phyloP scores from a whole-genome alignment of 2,113 vertebrate genomes.

The Lepidothrix coronata region DNA sequence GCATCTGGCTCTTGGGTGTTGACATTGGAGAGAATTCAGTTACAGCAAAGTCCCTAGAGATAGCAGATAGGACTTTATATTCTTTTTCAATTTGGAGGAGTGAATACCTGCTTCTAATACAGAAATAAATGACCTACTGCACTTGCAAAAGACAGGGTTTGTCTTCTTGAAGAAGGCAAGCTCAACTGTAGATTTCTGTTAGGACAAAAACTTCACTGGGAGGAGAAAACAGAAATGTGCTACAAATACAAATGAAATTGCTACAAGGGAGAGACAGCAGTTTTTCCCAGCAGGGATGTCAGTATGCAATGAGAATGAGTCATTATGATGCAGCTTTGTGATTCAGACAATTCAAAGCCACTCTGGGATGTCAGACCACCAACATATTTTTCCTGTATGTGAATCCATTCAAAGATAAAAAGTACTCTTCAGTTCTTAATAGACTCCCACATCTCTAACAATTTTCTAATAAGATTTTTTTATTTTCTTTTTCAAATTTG shows the following conservation, averaged over 20 bases:
- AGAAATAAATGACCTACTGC: neutral
- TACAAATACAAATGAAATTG: neutral
- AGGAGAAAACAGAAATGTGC: neutral
- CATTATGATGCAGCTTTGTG: conserved; percentile 28
- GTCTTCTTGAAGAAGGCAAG: neutral
- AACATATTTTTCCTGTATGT: neutral
- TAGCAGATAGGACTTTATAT: neutral
- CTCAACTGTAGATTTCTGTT: neutral
- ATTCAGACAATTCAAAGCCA: conserved; percentile 32
- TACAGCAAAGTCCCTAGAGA: neutral
- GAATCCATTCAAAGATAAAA: neutral
- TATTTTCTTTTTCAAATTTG: neutral
- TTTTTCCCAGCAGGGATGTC: neutral
- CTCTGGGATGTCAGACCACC: neutral
- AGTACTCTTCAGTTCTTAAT: neutral
- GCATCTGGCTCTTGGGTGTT: neutral
- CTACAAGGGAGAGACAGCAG: neutral
- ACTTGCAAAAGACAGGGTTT: neutral
- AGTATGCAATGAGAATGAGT: neutral
- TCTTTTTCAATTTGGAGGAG: neutral
- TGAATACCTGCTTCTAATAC: neutral
- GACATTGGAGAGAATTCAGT: neutral
- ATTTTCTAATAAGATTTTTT: neutral
- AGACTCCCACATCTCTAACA: neutral
- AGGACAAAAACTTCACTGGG: neutral